Evolutionary conservation across 1,140 invertebrate genomes (phyloP).

Genomic region (Scaptomyza hsui): DNA sequence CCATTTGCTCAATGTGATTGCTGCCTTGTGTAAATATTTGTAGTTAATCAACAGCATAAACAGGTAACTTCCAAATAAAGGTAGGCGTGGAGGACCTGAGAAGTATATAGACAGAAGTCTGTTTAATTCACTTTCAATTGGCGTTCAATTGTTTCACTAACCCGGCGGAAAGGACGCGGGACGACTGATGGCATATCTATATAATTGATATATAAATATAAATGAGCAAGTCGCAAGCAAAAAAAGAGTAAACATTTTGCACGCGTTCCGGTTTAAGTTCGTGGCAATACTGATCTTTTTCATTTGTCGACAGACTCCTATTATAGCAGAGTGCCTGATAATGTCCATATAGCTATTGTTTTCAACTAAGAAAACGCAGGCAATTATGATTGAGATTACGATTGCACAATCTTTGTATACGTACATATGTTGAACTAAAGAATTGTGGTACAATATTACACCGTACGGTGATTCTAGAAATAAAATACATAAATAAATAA

Average conservation of each 20-base stretch:
- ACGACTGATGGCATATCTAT: conserved; percentile 60
- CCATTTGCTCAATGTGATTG: conserved; percentile 64
- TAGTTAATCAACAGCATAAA: conserved; percentile 73
- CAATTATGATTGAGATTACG: conserved; percentile 2
- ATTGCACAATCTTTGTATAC: not conserved
- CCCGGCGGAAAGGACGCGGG: conserved; percentile 74
- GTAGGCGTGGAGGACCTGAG: conserved; percentile 75
- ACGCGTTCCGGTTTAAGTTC: conserved; percentile 24
- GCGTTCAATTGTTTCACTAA: conserved; percentile 25
- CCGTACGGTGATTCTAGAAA: not conserved
- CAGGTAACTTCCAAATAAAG: conserved; percentile 76
- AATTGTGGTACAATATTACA: conserved; percentile 1
- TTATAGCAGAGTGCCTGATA: conserved; percentile 36
- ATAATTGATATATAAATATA: conserved; percentile 51
- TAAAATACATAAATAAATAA: not conserved
- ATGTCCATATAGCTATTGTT: conserved; percentile 1
- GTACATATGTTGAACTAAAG: not conserved
- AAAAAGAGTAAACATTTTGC: conserved; percentile 65
- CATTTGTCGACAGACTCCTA: conserved; percentile 25
- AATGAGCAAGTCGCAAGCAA: conserved; percentile 44
- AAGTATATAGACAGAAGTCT: conserved; percentile 10
- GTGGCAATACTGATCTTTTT: conserved; percentile 38
- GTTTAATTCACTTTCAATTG: not conserved
- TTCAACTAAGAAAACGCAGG: not conserved
- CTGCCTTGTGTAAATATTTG: conserved; percentile 77